A percentile compares a stretch with the other conserved stretches of the same genome.
phyloP scores from a whole-genome alignment of 2,888 invertebrate species.

The Muschampia plurimacula region DNA sequence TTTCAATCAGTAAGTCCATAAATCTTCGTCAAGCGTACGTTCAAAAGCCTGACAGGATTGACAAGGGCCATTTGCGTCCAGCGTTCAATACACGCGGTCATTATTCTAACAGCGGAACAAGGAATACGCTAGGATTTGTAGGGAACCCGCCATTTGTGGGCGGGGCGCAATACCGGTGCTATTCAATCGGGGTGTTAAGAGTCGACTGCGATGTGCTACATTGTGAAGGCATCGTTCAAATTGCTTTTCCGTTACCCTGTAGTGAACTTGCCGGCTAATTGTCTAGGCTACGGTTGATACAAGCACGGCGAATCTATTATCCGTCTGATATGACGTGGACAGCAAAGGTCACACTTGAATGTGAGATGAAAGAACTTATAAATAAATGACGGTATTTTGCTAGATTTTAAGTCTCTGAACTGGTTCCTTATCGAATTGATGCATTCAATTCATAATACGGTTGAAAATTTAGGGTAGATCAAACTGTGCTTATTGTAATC shows the following conservation, averaged over 20 bases:
- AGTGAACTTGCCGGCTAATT: conserved; percentile 29
- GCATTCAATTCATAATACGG: no score
- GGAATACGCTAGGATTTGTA: conserved; percentile 40
- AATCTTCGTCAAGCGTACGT: conserved; percentile 55
- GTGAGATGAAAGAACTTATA: neutral
- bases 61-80: conserved; percentile 58
- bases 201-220: conserved; percentile 33
- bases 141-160: conserved; percentile 31
- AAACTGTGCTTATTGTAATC: no score
- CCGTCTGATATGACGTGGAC: conserved; percentile 8
- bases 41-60: conserved; percentile 46
- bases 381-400: neutral
- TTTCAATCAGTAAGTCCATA: conserved; percentile 54
- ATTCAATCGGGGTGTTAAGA: conserved; percentile 37
- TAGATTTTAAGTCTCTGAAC: no score
- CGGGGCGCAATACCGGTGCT: conserved; percentile 33
- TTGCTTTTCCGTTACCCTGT: conserved; percentile 36
- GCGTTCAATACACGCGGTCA: conserved; percentile 44
- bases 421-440: no score
- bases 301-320: conserved; percentile 27
- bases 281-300: conserved; percentile 11
- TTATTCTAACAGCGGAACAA: conserved; percentile 47
- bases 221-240: conserved; percentile 36
- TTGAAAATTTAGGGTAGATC: no score
- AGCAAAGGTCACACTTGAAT: neutral